Base-by-base conservation (phyloP, 2,113 vertebrate species). In the Mionectes macconnelli region DNA sequence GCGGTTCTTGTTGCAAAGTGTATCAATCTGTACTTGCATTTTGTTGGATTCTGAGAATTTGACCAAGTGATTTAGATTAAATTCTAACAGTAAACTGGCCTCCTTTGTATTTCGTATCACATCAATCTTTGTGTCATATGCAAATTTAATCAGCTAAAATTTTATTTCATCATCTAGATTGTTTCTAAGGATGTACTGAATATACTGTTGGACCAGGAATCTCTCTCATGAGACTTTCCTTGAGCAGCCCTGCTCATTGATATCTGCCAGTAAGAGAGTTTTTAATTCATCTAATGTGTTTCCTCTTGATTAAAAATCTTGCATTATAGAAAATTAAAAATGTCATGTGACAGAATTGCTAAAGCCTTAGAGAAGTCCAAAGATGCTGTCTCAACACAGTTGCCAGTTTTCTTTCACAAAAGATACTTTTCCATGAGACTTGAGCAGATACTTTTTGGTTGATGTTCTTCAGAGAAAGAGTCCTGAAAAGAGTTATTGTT, bases 141-240 rank as follows among this genome's bases (percentile, higher is more conserved):
- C 84, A 97, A 94, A 96, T 97, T 92, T 97, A 95, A 96, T 96
- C 96, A 96, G 66, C 87, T 84, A 91, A 95, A 73, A 87, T 96
- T 95, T 91, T 87, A 91, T 91, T 95, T 94, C 84, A 96, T 94
- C 89, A 79, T 68, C 77, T 94, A 92, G 77, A 94, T 93, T 92
- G 77, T 87, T 94, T 90, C 30, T 89, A 92, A 94, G 89, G 94
- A 89, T 60, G 37, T 52, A 81, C 13, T 70, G 83, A 92, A 81
- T 89, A 81, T 89, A 75, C 24, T 64, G 35, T 68, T 91, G 86
- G 69, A 82, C 24, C 22, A 44, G 50, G 24, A 92, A 56, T 63
- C 6, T 75, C 64, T 92, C 89, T 73, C 87, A 84, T 27, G 83
- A 87, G 93, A 82, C 57, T 6, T 75, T 81, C 9, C 30, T 68